Conservation (phyloP, 2,113 vertebrate species). For the Mohoua ochrocephala region DNA sequence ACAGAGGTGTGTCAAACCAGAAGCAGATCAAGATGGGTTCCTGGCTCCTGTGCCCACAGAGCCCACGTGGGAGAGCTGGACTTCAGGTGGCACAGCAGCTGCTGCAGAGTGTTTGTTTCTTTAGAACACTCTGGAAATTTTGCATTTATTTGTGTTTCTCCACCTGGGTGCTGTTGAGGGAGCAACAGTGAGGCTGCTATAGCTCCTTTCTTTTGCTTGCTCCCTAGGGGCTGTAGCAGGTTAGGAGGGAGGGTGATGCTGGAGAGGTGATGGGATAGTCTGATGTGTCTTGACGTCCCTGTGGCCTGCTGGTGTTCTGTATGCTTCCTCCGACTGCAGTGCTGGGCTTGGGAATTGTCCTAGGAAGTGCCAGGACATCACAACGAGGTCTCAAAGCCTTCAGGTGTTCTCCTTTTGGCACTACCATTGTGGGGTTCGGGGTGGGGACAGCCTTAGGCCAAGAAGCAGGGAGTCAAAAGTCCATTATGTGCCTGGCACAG, state of each 20-base stretch:
- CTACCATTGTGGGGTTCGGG: background rate
- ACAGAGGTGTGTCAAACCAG: background rate
- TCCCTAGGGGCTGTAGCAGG: background rate
- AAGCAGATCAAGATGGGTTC: background rate
- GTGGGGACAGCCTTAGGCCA: slow-evolving; percentile 10
- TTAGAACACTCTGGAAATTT: background rate
- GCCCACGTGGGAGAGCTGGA: background rate
- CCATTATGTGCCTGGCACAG: background rate
- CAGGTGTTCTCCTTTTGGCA: background rate
- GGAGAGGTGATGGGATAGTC: background rate
- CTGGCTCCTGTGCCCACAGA: background rate
- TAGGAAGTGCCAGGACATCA: background rate
- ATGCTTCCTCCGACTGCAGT: background rate
- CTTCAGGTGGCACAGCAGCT: background rate
- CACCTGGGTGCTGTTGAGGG: background rate
- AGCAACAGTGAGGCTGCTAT: background rate
- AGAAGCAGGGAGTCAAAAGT: slow-evolving; percentile 4
- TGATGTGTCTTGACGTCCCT: background rate
- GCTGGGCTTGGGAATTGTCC: background rate
- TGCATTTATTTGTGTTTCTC: background rate
- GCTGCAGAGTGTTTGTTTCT: background rate
- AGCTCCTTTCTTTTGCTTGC: background rate
- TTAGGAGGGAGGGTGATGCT: background rate
- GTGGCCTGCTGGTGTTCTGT: background rate
- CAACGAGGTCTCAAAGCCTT: background rate